These are phyloP conservation scores for Fulica atra DNA, from an alignment of 2,113 vertebrate species.

Conservation along the genomic window DNA sequence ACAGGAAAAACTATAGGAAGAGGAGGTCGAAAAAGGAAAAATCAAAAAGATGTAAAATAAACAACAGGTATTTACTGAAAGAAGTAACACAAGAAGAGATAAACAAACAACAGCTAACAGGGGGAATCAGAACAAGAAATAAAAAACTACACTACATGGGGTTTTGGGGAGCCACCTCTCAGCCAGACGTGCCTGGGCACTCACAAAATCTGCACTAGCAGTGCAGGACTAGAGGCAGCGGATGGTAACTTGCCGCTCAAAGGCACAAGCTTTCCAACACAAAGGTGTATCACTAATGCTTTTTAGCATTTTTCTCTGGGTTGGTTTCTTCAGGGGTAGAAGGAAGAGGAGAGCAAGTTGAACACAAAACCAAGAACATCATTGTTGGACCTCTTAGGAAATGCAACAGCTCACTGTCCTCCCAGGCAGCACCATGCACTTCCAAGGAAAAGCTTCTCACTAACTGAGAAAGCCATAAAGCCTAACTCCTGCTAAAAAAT, in stretches of 20 bases:
- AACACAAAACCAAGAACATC: not conserved
- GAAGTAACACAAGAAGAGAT: no score
- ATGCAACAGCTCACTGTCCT: not conserved
- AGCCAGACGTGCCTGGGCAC: not conserved
- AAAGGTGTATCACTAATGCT: not conserved
- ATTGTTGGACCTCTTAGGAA: not conserved
- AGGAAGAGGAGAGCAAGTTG: not conserved
- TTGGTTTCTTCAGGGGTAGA: not conserved
- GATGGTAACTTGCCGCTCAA: not conserved
- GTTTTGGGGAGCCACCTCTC: not conserved
- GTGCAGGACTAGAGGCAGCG: not conserved
- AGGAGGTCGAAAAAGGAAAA: not conserved
- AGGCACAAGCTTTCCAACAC: not conserved
- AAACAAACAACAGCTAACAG: not conserved
- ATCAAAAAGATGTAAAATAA: not conserved
- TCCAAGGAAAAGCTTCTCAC: not conserved
- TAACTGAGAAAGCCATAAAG: not conserved
- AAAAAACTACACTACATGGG: not conserved
- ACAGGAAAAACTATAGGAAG: not conserved
- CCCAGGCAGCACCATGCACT: not conserved
- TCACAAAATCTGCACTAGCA: not conserved
- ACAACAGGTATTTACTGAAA: not conserved
- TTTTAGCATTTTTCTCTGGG: not conserved
- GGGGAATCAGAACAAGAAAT: not conserved
- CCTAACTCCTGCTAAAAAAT: not conserved